These are phyloP conservation scores for Nycteola revayana DNA, from an alignment of 2,888 invertebrate species.

Conservation along the genomic window DNA sequence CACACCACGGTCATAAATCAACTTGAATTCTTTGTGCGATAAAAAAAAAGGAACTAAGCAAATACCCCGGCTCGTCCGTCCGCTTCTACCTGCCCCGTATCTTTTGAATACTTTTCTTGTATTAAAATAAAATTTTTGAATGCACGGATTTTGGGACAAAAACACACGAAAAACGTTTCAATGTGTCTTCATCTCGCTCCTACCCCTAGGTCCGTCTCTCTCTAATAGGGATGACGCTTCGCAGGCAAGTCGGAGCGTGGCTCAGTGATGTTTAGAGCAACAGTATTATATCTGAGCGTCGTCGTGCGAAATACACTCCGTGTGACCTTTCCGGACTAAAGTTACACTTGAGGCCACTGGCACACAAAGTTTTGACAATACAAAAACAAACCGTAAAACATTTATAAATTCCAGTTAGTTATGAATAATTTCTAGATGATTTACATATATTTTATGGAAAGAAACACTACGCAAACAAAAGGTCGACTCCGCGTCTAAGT, in stretches of 20 bases:
- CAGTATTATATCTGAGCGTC: slow-evolving; percentile 39
- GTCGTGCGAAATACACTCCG: slow-evolving; percentile 33
- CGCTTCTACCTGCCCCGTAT: slow-evolving; percentile 76
- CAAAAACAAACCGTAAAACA: slow-evolving; percentile 55
- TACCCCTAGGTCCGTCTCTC: slow-evolving; percentile 36
- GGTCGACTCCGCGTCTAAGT: slow-evolving; percentile 57
- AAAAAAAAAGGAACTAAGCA: slow-evolving; percentile 75
- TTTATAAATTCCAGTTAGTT: slow-evolving; percentile 69
- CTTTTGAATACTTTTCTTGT: slow-evolving; percentile 78
- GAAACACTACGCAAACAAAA: slow-evolving; percentile 62
- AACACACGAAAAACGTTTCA: slow-evolving; percentile 74
- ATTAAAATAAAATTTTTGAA: slow-evolving; percentile 79
- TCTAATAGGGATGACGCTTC: slow-evolving; percentile 59
- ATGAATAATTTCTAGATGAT: slow-evolving; percentile 71
- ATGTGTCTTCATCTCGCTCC: slow-evolving; percentile 49
- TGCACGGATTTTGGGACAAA: slow-evolving; percentile 74
- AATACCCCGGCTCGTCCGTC: slow-evolving; percentile 62
- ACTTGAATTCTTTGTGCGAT: slow-evolving; percentile 69
- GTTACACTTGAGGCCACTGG: slow-evolving; percentile 28
- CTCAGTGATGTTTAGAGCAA: slow-evolving; percentile 53
- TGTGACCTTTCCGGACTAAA: slow-evolving; percentile 28
- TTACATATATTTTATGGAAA: slow-evolving; percentile 70
- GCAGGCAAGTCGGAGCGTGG: slow-evolving; percentile 50
- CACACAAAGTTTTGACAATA: slow-evolving; percentile 33
- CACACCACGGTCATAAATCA: slow-evolving; percentile 74